Evolutionary conservation across 2,113 vertebrate genomes (phyloP).

Genomic region (Semicossyphus pulcher): DNA sequence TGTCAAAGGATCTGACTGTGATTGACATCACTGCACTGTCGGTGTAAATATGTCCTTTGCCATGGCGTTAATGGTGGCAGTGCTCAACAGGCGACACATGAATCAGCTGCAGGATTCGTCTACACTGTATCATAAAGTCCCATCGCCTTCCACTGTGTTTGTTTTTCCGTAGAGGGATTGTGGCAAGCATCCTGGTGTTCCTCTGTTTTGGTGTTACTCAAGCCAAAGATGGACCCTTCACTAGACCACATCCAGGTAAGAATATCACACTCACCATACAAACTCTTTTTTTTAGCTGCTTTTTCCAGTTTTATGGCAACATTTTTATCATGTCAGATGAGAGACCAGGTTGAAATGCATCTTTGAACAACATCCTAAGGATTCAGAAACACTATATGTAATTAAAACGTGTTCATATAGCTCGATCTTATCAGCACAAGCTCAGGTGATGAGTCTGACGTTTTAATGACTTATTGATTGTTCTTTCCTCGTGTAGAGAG

Average conservation of each 20-base stretch:
- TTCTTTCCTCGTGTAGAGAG: not conserved
- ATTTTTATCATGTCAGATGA: not conserved
- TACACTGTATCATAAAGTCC: too few relatives aligned
- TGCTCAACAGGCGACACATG: too few relatives aligned
- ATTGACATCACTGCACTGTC: too few relatives aligned
- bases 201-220: conserved; percentile 98
- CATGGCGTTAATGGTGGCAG: too few relatives aligned
- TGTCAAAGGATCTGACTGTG: not conserved
- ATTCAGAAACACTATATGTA: too few relatives aligned
- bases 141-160: not conserved
- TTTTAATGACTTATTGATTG: conserved; percentile 28
- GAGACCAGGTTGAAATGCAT: not conserved
- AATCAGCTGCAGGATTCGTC: too few relatives aligned
- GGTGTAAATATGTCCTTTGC: too few relatives aligned
- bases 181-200: conserved; percentile 98
- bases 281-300: not conserved
- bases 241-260: conserved; percentile 97
- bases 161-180: conserved; percentile 89
- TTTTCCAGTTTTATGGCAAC: not conserved
- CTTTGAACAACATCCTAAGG: too few relatives aligned
- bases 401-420: not conserved
- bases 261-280: not conserved
- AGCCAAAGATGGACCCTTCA: conserved; percentile 98
- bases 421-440: not conserved
- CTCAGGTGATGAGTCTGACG: not conserved